Base-by-base conservation (phyloP, 2,888 invertebrate species). In the Iphiclides podalirius region DNA sequence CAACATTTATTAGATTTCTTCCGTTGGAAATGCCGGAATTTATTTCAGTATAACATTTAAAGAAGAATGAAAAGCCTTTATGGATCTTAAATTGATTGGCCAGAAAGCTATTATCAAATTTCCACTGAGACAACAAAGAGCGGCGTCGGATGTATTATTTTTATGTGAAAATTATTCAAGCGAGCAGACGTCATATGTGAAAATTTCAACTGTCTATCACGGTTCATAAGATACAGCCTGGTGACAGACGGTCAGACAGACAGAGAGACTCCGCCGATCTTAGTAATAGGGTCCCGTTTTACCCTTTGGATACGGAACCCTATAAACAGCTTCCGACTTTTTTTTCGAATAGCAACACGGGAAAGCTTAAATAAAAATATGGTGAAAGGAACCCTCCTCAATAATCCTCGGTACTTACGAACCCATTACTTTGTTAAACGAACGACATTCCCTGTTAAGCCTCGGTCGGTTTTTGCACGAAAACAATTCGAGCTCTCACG, bases 391-490 rank as follows among this genome's bases (percentile, higher is more conserved):
- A 28, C 28, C n/a, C 13, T 28, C 14, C n/a, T 6, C 16, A 40
- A 38, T 31, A 35, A 47, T 47, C 11, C 13, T 8, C 8, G 36
- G 8, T 20, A 47, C 41, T 47, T 47, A 41, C 28, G 14, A 28
- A 37, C 16, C 26, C 16, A 47, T 47, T 47, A 47, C 28, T 17
- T 41, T n/a, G 35, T 31, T 47, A 36, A 36, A 28, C 41, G 41
- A 36, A 41, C 28, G 4, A 20, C 35, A 47, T 40, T 41, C 35
- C 15, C 8, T 4, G 8, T 37, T n/a, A 31, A 38, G 7, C n/a
- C 28, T 28, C 8, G 28, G 16, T 31, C 14, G 31, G 16, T 14
- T 15, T 20, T 13, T 11, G 42, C 12, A 12, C 17, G 34, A 20
- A 14, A 42, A 40, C 39, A 36, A 38, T 20, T 38, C 20, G 14